Conservation (phyloP, 53 echinoderm and acorn worm species). For the Pentamera pediparva region DNA sequence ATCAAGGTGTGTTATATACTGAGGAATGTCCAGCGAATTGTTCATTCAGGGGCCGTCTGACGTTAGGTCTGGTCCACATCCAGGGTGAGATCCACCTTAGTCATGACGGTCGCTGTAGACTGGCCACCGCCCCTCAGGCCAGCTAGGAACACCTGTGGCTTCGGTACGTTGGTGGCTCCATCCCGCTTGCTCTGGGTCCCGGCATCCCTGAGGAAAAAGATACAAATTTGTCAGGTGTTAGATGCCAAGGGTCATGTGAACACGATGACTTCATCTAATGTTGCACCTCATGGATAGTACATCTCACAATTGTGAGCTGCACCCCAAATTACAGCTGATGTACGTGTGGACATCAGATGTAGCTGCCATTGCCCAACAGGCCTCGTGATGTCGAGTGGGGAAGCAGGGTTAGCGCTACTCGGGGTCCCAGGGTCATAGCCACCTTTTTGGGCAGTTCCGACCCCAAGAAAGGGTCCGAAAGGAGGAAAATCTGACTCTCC, state of each 20-base stretch:
- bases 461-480: too few relatives aligned
- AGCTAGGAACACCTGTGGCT: conserved; percentile 93
- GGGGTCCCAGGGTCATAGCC: too few relatives aligned
- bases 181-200: conserved; percentile 70
- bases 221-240: neutral
- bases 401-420: too few relatives aligned
- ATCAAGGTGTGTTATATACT: neutral
- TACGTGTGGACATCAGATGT: too few relatives aligned
- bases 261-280: too few relatives aligned
- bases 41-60: conserved; percentile 3
- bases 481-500: too few relatives aligned
- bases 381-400: too few relatives aligned
- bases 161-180: conserved; percentile 74
- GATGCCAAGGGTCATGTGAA: neutral
- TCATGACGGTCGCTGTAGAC: conserved; percentile 95
- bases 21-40: neutral
- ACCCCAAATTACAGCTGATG: too few relatives aligned
- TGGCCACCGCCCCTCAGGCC: conserved; percentile 88
- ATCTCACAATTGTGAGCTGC: too few relatives aligned
- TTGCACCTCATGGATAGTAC: too few relatives aligned
- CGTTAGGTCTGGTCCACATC: conserved; percentile 95
- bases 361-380: too few relatives aligned
- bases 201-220: conserved; percentile 53
- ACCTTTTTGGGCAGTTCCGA: too few relatives aligned
- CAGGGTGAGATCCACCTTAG: conserved; percentile 92